Conservation (phyloP, 1,140 invertebrate genomes). For the Drosophila mauritiana region DNA sequence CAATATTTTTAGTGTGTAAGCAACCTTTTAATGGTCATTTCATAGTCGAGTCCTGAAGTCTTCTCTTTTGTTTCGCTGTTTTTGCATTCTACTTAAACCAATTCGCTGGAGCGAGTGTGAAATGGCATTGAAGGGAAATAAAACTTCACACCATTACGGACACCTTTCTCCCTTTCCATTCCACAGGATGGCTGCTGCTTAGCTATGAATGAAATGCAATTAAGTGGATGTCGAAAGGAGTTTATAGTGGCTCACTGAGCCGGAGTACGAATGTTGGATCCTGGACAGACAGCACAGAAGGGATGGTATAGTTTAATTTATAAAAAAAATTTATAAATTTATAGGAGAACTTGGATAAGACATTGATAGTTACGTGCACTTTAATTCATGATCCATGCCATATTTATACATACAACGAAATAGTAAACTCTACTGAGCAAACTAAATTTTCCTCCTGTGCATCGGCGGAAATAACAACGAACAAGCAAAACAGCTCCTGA, state of each 20-base stretch:
- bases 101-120: constrained; percentile 34
- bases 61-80: constrained; percentile 9
- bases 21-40: background rate
- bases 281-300: background rate
- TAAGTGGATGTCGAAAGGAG: constrained; percentile 74
- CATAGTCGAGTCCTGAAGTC: background rate
- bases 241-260: constrained; percentile 46
- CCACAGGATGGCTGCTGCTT: constrained; percentile 48
- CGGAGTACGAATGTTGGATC: constrained; percentile 17
- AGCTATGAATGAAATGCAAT: constrained; percentile 82
- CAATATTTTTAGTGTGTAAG: background rate
- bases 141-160: constrained; percentile 74
- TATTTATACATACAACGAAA: background rate
- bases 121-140: constrained; percentile 67
- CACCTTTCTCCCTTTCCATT: constrained; percentile 1
- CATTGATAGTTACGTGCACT: no score
- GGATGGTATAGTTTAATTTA: background rate
- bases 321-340: no score
- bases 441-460: background rate
- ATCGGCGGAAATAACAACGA: background rate
- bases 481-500: constrained; percentile 31
- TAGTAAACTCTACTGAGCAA: no score
- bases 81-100: constrained; percentile 34
- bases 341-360: no score
- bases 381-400: background rate